Base-by-base conservation (phyloP, 2,113 vertebrate genomes). In the Phainopepla nitens region DNA sequence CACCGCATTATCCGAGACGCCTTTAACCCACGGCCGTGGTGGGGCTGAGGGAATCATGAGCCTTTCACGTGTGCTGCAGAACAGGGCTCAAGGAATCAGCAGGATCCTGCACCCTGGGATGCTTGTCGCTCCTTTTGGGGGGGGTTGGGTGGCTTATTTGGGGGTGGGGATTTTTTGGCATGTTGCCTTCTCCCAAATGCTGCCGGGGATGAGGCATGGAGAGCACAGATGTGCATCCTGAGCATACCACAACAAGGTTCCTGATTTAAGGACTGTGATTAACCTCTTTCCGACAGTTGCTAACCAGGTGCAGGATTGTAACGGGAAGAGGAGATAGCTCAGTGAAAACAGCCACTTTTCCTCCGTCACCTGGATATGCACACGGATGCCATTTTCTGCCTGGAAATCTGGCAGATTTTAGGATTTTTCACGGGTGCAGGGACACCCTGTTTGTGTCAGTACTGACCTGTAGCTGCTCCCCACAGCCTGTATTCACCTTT, bases 241-340 rank as follows among this genome's bases (percentile, higher is more conserved):
- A 86, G 95, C 95, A 66, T 83, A 71, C 77, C 27, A 56, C 94
- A 78, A 51, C 10, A 6, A 93, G 94, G 86, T 92, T 95, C 94
- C 96, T 96, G 94, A 96, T 95, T 96, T 97, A 95, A 97, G 95
- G 94, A 69, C 96, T 96, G 85, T 91, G 88, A 96, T 97, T 96
- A 97, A 94, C 96, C 93, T 96, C 90, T 95, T 95, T 91, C 82
- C 57, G 47, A 81, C 94, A 91, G 92, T 96, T 93, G 92, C 94
- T 95, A 96, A 49, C 96, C 95, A 96, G 96, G 90, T 97, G 96
- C 94, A 90, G 90, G 61, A 58, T 83, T 62, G 56, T 68, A 56
- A 78, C 0, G 29, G 94, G 90, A 81, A 86, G 90, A 88, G 83
- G 88, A 92, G 92, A 45, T 60, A 60, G 77, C 90, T 72, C 80